Evolutionary conservation across 1,140 invertebrate species (phyloP).

Genomic region (Lamellibrachia luymesi): DNA sequence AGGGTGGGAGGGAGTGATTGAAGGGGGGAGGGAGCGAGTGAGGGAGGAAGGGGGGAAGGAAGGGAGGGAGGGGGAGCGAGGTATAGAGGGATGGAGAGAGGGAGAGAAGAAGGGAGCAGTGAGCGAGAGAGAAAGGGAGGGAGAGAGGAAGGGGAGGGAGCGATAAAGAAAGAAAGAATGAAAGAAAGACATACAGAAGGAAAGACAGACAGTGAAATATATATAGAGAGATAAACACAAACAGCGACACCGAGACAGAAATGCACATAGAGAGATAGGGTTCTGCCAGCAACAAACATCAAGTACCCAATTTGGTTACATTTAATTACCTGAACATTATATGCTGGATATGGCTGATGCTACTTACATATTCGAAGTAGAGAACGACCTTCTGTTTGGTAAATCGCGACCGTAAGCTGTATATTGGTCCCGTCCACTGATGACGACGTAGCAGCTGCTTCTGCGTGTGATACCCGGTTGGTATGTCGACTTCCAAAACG

Average conservation of each 20-base stretch:
- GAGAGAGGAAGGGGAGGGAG: background rate
- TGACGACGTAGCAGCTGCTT: conserved; percentile 82
- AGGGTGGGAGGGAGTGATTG: too few relatives aligned
- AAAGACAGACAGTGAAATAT: too few relatives aligned
- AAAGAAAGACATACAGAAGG: background rate
- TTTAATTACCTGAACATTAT: too few relatives aligned
- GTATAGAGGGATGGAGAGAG: too few relatives aligned
- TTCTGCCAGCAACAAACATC: too few relatives aligned
- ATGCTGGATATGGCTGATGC: too few relatives aligned
- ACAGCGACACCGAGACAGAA: background rate
- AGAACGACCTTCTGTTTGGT: conserved; percentile 75
- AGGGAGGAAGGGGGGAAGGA: too few relatives aligned
- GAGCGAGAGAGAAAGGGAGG: background rate
- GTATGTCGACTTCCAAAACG: conserved; percentile 82
- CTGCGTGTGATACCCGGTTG: conserved; percentile 87
- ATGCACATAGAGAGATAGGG: too few relatives aligned
- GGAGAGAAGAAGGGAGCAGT: too few relatives aligned
- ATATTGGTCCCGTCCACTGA: conserved; percentile 64
- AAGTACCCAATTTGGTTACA: too few relatives aligned
- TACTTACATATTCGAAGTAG: conserved; percentile 87
- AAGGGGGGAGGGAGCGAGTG: too few relatives aligned
- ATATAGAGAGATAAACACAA: background rate
- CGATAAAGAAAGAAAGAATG: background rate
- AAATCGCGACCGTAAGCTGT: conserved; percentile 80
- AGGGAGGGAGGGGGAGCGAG: too few relatives aligned